Base-by-base conservation (phyloP, 1,140 invertebrate species). In the Lucilia cuprina region DNA sequence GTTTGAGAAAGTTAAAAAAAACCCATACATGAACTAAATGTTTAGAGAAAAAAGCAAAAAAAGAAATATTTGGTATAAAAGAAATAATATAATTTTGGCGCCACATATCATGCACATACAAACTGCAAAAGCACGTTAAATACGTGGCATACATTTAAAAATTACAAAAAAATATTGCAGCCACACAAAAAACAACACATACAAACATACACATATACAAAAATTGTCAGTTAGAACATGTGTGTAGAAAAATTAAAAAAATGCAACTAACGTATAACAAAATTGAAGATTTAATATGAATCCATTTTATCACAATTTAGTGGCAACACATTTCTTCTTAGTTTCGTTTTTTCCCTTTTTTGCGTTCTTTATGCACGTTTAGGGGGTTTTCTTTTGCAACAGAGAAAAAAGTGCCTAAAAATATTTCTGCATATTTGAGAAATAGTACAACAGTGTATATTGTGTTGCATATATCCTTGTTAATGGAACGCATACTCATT, bases 271-370 rank as follows among this genome's bases (percentile, higher is more conserved):
- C 19, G 65, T 70, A 60, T 75, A 19, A 7, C 74, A 9, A 50
- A 80, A 50, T 80, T 80, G 77, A 80, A 80, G 77, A 80, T 80
- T 80, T 80, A 80, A 80, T 80, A 80, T 80, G 77, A 49, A 80
- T 21, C 77, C 77, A 80, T 80, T 80, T 80, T 80, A 80, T 80
- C 77, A 80, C 41, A 80, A 80, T 80, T 80, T 80, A 80, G 77
- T 80, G 77, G 77, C 77, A 80, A 80, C 41, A 80, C 34, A 80
- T 80, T 80, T 80, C 21, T 19, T 70, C 25, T 70, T 25, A 5
- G 19, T 70, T 10, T 70, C 1, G 65, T 21, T 19, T 70, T 70
- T 60, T n/a, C n/a, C 14, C 5, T 60, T 60, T 17, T 17, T 70
- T 0, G 0, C 8, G 5, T 19, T 21, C 5, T 70, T 21, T 70